Conservation (phyloP, 2,797 vertebrate species). For the Lacerta agilis region DNA sequence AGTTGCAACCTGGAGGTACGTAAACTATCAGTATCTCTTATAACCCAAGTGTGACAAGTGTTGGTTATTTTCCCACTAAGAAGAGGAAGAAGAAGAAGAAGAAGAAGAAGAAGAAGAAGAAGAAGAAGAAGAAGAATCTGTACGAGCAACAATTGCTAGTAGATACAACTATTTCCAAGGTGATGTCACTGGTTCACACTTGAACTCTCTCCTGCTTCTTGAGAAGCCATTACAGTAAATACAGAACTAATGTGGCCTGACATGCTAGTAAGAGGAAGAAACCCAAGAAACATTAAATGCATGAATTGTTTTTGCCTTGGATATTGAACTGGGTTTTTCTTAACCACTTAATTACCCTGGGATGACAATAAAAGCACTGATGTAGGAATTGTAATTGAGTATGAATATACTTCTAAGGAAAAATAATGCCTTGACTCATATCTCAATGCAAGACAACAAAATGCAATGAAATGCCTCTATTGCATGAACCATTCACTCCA, state of each 20-base stretch:
- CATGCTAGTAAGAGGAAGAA: constrained; percentile 49
- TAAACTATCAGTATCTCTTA: not conserved
- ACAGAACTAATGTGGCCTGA: constrained; percentile 68
- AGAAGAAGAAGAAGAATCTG: not conserved
- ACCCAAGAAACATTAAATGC: constrained; percentile 62
- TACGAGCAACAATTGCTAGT: not conserved
- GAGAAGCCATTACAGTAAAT: constrained; percentile 55
- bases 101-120: too few relatives aligned
- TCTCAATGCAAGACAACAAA: not conserved
- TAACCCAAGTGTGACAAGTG: not conserved
- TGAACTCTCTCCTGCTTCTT: constrained; percentile 25
- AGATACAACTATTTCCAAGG: not conserved
- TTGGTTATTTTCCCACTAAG: not conserved
- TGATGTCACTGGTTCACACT: not conserved
- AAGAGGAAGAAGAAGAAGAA: too few relatives aligned
- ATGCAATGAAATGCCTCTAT: not conserved
- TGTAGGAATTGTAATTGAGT: constrained; percentile 60
- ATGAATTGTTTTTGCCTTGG: constrained; percentile 66
- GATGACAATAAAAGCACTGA: constrained; percentile 64
- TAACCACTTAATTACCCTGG: constrained; percentile 68
- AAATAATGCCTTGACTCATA: constrained; percentile 51
- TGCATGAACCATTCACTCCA: not conserved
- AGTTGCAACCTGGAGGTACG: not conserved
- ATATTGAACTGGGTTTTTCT: constrained; percentile 59
- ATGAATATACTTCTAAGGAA: constrained; percentile 63